Conservation (phyloP, 2,113 vertebrate species). For the Gasterosteus aculeatus region DNA sequence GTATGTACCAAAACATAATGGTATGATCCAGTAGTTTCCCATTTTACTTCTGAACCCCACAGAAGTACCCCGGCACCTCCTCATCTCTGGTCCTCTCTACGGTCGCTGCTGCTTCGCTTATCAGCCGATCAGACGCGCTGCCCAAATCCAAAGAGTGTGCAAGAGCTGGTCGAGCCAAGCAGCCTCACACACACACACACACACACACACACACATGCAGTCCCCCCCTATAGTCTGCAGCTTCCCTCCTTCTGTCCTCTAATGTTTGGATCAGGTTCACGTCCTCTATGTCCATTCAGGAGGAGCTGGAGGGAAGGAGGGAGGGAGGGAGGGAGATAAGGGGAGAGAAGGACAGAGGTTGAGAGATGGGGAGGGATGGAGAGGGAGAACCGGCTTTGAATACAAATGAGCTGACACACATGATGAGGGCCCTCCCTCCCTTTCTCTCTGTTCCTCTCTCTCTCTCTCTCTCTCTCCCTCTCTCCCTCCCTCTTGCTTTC, state of each 20-base stretch:
- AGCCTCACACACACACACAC: slow-evolving; percentile 11
- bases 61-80: neutral
- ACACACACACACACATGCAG: neutral
- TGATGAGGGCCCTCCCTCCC: slow-evolving; percentile 56
- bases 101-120: neutral
- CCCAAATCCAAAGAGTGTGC: slow-evolving; percentile 44
- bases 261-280: slow-evolving; percentile 46
- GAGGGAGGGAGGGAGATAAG: slow-evolving; percentile 8
- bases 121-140: neutral
- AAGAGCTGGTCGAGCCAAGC: slow-evolving; percentile 17
- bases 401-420: slow-evolving; percentile 81
- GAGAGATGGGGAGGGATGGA: slow-evolving; percentile 44
- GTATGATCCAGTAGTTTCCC: neutral
- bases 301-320: too few relatives aligned
- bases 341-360: slow-evolving; percentile 52
- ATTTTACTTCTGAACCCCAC: neutral
- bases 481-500: slow-evolving; percentile 41
- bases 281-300: slow-evolving; percentile 46
- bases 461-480: slow-evolving; percentile 27
- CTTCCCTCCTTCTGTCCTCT: slow-evolving; percentile 23
- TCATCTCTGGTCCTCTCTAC: neutral
- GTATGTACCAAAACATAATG: neutral
- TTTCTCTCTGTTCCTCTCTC: slow-evolving; percentile 32
- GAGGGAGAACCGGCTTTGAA: slow-evolving; percentile 70
- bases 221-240: slow-evolving; percentile 17